Conservation (phyloP, 2,113 vertebrate genomes). For the Thamnophis sirtalis region DNA sequence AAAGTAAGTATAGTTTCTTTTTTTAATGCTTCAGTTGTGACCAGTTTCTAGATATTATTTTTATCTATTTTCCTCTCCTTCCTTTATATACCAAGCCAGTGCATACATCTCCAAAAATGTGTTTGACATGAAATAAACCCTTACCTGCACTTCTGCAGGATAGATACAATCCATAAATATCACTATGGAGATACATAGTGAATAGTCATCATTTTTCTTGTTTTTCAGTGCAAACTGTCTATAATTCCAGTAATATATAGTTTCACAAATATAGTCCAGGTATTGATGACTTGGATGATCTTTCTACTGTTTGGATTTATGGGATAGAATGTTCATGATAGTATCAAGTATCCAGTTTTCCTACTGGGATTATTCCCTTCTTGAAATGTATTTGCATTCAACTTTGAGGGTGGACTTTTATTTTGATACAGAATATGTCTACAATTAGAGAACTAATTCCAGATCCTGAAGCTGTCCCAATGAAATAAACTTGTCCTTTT, state of each 20-base stretch:
- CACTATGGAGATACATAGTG: not conserved
- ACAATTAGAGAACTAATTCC: not conserved
- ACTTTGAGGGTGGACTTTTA: not conserved
- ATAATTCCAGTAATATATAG: not conserved
- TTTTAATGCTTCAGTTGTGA: too few relatives aligned
- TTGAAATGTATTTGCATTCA: not conserved
- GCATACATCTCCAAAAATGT: not conserved
- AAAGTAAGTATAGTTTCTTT: too few relatives aligned
- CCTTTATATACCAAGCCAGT: not conserved
- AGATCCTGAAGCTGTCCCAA: not conserved
- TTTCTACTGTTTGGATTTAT: not conserved
- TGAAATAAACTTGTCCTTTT: not conserved
- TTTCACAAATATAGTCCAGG: not conserved
- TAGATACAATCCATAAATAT: not conserved
- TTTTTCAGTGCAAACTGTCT: not conserved
- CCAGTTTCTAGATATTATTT: not conserved
- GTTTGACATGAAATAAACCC: too few relatives aligned
- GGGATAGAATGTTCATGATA: not conserved
- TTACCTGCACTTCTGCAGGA: not conserved
- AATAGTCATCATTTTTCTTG: not conserved
- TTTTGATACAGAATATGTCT: not conserved
- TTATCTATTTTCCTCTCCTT: not conserved
- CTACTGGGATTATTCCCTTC: not conserved
- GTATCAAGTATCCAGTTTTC: not conserved
- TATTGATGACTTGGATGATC: not conserved